Evolutionary conservation across 1,140 invertebrate genomes (phyloP).

Genomic region (Lasioglossum baleicum): DNA sequence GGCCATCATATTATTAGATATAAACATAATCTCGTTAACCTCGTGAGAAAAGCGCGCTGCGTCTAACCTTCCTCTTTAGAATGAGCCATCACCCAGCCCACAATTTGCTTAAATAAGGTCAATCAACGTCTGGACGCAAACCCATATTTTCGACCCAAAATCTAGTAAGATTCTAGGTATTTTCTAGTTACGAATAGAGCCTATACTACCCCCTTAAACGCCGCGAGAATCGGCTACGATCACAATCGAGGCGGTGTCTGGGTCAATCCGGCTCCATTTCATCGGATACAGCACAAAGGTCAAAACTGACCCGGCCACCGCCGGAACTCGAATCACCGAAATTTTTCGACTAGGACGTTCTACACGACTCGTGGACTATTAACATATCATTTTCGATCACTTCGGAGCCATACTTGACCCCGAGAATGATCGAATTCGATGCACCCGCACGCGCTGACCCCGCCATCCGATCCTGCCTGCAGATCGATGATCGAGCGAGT

Average conservation of each 20-base stretch:
- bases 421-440: not conserved
- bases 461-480: not conserved
- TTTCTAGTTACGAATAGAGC: too few species aligned
- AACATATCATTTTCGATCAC: not conserved
- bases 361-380: not conserved
- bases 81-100: too few species aligned
- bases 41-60: too few species aligned
- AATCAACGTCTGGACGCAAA: too few species aligned
- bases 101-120: too few species aligned
- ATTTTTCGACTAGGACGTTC: not conserved
- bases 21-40: too few species aligned
- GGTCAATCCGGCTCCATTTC: not conserved
- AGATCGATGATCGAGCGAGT: slow-evolving; percentile 2
- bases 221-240: too few species aligned
- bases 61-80: too few species aligned
- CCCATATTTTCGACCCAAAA: too few species aligned
- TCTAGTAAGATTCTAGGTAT: too few species aligned
- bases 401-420: not conserved
- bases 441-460: slow-evolving; percentile 1
- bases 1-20: too few species aligned
- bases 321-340: not conserved
- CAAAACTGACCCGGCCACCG: not conserved
- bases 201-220: too few species aligned
- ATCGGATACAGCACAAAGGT: not conserved
- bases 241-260: not conserved